Percentiles rank a stretch among this genome's conserved stretches.
phyloP scores from a whole-genome alignment of 2,888 invertebrate species.

The Eilema depressum region DNA sequence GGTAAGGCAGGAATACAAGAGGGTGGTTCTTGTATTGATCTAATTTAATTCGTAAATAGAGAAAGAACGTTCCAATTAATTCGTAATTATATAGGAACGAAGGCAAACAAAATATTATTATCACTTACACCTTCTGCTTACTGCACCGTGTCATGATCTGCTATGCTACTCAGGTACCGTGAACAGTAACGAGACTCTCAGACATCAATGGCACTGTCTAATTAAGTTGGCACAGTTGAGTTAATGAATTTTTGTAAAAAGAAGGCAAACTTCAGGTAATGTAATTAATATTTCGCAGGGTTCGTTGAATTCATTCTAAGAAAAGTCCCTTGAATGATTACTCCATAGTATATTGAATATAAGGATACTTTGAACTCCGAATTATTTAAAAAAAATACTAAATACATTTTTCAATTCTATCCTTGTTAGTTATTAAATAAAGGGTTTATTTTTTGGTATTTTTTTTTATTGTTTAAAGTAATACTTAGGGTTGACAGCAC shows the following conservation, averaged over 20 bases:
- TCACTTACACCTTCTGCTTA: background rate
- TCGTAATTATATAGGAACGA: too few relatives aligned
- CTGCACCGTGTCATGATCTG: constrained; percentile 10
- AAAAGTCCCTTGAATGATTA: background rate
- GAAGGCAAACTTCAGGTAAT: constrained; percentile 5
- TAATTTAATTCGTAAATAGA: too few relatives aligned
- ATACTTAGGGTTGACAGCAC: too few relatives aligned
- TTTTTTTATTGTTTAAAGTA: too few relatives aligned
- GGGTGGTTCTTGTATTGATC: too few relatives aligned
- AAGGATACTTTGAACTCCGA: background rate
- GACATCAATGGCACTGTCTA: constrained; percentile 11
- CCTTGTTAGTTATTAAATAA: background rate
- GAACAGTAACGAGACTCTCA: constrained; percentile 17
- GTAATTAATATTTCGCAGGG: constrained; percentile 1
- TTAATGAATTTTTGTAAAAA: constrained; percentile 10
- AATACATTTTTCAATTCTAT: background rate
- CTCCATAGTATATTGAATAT: background rate
- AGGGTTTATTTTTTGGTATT: too few relatives aligned
- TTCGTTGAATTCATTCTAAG: background rate
- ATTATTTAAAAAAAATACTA: background rate
- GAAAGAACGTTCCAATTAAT: too few relatives aligned
- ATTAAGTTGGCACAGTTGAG: constrained; percentile 15
- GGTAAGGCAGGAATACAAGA: too few relatives aligned
- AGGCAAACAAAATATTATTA: background rate
- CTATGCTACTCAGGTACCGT: constrained; percentile 1